Evolutionary conservation across 37 sponge, comb jelly and placozoan genomes (phyloP), one percentile per base, ranked within the genome.

Genomic region (Tethya wilhelma): DNA sequence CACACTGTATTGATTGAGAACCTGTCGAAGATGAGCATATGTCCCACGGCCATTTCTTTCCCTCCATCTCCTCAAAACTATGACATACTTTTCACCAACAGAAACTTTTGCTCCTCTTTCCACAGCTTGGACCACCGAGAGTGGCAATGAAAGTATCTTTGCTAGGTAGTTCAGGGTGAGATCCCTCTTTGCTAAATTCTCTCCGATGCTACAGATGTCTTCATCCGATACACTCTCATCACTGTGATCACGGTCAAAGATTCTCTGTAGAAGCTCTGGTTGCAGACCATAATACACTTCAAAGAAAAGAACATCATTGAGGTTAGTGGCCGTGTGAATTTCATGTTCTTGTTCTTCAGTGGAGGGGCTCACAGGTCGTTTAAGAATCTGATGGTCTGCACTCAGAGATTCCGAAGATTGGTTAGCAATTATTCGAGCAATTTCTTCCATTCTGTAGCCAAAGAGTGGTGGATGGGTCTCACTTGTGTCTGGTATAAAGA

Each of bases 1-100:
- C 9, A 72, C 30, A 34, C 73, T 72, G 55, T 72, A 72, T 19
- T 29, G 37, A 7, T 41, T 7, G 36, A 72, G 49, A 17, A 49
- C 22, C 19, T 46, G 38, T 36, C 36, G 22, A 14, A 72, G 55
- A 2, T 49, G 42, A 5, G 42, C 55, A 49, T 31, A 72, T 1
- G 55, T 46, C 17, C 55, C 41, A 1, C 55, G 25, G 1, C 30
- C 34, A 11, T 43, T 49, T 30, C 73, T 72, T 53, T 17, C 55
- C 6, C 8, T 41, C 73, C 73, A 72, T n/a, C 36, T 72, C 55
- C 33, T 20, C 19, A 72, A 49, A 14, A 49, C 17, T 49, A 49
- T 49, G 53, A 19, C n/a, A n/a, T n/a, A n/a, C n/a, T n/a, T n/a
- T n/a, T n/a, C n/a, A n/a, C n/a, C n/a, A n/a, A n/a, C n/a, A n/a